Percentiles rank a stretch among this genome's conserved stretches.
Evolutionary conservation across 2,888 invertebrate species (phyloP).

Genomic region (Leuctra nigra): DNA sequence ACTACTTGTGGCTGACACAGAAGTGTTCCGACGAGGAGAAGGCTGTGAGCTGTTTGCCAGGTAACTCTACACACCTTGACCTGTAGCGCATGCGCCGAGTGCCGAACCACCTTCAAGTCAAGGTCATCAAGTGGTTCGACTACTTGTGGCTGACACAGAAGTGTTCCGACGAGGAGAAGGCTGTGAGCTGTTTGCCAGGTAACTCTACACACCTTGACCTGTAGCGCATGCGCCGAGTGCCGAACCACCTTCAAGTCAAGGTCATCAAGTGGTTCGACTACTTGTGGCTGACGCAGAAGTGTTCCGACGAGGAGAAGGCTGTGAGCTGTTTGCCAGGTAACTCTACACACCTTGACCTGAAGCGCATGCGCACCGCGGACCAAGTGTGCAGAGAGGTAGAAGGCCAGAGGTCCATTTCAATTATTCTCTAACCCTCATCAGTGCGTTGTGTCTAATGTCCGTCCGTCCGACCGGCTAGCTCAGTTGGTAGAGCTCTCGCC

Average conservation of each 20-base stretch:
- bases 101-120: constrained; percentile 90
- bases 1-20: constrained; percentile 97
- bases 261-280: constrained; percentile 99
- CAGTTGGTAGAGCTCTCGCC: too few species aligned
- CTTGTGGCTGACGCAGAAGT: constrained; percentile 97
- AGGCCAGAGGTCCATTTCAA: too few species aligned
- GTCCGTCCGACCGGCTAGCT: too few species aligned
- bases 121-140: constrained; percentile 99
- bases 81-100: constrained; percentile 94
- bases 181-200: constrained; percentile 86
- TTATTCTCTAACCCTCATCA: too few species aligned
- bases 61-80: constrained; percentile 40
- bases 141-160: constrained; percentile 98
- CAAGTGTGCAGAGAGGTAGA: constrained; percentile 23
- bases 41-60: constrained; percentile 87
- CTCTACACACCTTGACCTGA: too few species aligned
- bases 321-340: constrained; percentile 82
- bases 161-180: constrained; percentile 95
- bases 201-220: too few species aligned
- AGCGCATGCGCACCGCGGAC: too few species aligned
- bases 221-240: constrained; percentile 94
- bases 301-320: constrained; percentile 94
- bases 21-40: constrained; percentile 97
- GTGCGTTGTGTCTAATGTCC: too few species aligned
- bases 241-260: constrained; percentile 90